A percentile compares a stretch with the other conserved stretches of the same genome.
Conservation (phyloP, 2,113 vertebrate genomes). For the Argyrosomus japonicus region DNA sequence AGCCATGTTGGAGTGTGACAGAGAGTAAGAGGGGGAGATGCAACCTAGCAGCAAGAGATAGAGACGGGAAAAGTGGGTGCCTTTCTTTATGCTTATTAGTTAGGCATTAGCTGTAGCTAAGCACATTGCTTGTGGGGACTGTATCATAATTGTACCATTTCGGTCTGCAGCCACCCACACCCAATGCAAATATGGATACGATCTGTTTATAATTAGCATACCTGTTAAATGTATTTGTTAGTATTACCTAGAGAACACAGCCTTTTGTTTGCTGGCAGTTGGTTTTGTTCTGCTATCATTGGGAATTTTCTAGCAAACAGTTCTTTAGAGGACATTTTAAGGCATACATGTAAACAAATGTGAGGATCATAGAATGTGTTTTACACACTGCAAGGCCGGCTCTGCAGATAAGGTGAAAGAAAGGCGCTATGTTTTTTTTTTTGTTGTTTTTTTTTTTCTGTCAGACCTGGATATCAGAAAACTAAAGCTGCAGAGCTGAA, state of each 20-base stretch:
- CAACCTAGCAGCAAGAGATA: conserved; percentile 34
- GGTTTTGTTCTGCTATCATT: conserved; percentile 48
- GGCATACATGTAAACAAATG: conserved; percentile 48
- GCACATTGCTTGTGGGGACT: conserved; percentile 69
- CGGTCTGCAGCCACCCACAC: conserved; percentile 71
- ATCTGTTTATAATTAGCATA: conserved; percentile 78
- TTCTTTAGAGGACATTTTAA: conserved; percentile 55
- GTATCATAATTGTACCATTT: conserved; percentile 68
- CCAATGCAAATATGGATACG: conserved; percentile 70
- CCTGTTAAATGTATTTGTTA: conserved; percentile 73
- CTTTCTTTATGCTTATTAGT: conserved; percentile 71
- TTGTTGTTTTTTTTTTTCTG: neutral
- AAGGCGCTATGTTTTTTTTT: conserved; percentile 12
- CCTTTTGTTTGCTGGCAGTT: conserved; percentile 61
- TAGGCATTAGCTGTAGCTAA: conserved; percentile 70
- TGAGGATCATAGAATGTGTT: conserved; percentile 19
- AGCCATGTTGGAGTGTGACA: conserved; percentile 59
- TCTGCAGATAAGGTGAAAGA: conserved; percentile 37
- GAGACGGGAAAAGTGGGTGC: conserved; percentile 56
- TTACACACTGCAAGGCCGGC: neutral
- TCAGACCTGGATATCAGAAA: conserved; percentile 40
- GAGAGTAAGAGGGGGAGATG: conserved; percentile 40
- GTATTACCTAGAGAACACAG: conserved; percentile 60
- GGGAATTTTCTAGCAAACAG: conserved; percentile 32
- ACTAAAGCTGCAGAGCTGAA: conserved; percentile 40